Conservation (phyloP, 64 coral and sea anemone genomes). For the Exaiptasia diaphana region DNA sequence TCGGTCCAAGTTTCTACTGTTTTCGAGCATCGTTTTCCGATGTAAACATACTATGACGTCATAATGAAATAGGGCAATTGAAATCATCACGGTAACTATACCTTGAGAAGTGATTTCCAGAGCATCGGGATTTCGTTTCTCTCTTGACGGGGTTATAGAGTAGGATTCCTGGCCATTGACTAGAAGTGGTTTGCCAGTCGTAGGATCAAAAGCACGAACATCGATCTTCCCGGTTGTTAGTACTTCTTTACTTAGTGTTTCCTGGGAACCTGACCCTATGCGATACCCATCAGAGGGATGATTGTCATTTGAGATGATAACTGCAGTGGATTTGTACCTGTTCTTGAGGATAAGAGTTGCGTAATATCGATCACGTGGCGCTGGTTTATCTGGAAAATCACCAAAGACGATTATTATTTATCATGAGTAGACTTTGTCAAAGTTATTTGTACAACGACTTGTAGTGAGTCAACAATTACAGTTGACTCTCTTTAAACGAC, state of each 20-base stretch:
- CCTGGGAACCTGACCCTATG: slow-evolving; percentile 34
- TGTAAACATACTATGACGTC: no score
- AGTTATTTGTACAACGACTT: no score
- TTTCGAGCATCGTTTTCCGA: no score
- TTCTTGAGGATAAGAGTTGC: slow-evolving; percentile 53
- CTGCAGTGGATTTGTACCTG: slow-evolving; percentile 6
- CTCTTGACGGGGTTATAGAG: neutral
- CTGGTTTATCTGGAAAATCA: slow-evolving; percentile 34
- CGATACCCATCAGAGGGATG: slow-evolving; percentile 72
- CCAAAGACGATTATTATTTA: no score
- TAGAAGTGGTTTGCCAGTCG: slow-evolving; percentile 48
- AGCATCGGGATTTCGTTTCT: slow-evolving; percentile 20
- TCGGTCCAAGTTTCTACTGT: no score
- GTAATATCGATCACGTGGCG: slow-evolving; percentile 59
- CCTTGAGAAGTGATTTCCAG: neutral
- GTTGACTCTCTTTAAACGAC: no score
- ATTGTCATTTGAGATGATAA: slow-evolving; percentile 76
- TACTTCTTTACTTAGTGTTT: slow-evolving; percentile 66
- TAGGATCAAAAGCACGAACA: slow-evolving; percentile 51
- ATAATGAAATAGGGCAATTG: no score
- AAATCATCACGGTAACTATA: no score
- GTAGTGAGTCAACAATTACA: no score
- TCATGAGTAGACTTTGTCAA: no score
- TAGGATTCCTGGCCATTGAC: slow-evolving; percentile 57
- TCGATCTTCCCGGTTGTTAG: slow-evolving; percentile 17